Percentiles rank a stretch among this genome's conserved stretches.
Evolutionary conservation across 1,140 invertebrate species (phyloP).

Genomic region (Harpegnathos saltator): DNA sequence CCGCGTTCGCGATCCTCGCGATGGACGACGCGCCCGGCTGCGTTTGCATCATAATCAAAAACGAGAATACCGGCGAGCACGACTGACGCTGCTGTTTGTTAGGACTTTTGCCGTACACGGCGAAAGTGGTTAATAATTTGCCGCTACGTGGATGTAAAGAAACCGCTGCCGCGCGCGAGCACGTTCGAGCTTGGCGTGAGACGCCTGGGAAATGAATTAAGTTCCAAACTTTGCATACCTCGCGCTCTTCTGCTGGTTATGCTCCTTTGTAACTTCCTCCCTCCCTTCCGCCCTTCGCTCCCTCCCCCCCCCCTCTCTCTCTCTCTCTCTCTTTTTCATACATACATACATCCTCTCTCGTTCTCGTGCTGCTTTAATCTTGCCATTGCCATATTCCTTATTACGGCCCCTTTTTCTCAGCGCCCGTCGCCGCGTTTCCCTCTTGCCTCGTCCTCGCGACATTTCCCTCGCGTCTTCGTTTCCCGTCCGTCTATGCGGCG

Average conservation of each 20-base stretch:
- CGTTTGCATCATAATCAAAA: constrained; percentile 15
- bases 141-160: constrained; percentile 62
- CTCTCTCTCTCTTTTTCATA: constrained; percentile 15
- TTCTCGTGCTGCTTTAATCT: constrained; percentile 11
- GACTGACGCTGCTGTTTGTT: constrained; percentile 59
- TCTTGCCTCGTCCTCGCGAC: not conserved
- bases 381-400: not conserved
- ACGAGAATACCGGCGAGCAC: constrained; percentile 10
- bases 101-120: constrained; percentile 26
- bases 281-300: constrained; percentile 35
- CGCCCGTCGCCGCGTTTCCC: not conserved
- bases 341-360: constrained; percentile 8
- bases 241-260: constrained; percentile 68
- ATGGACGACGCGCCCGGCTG: not conserved
- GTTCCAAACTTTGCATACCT: constrained; percentile 82
- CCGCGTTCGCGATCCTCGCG: not conserved
- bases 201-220: constrained; percentile 82
- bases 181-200: constrained; percentile 79
- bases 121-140: constrained; percentile 74
- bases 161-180: constrained; percentile 70
- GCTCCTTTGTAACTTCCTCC: constrained; percentile 55
- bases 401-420: constrained; percentile 24
- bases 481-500: constrained; percentile 4
- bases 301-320: constrained; percentile 26
- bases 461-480: not conserved